Evolutionary conservation across 2,113 vertebrate genomes (phyloP).

Genomic region (Azemiops feae): DNA sequence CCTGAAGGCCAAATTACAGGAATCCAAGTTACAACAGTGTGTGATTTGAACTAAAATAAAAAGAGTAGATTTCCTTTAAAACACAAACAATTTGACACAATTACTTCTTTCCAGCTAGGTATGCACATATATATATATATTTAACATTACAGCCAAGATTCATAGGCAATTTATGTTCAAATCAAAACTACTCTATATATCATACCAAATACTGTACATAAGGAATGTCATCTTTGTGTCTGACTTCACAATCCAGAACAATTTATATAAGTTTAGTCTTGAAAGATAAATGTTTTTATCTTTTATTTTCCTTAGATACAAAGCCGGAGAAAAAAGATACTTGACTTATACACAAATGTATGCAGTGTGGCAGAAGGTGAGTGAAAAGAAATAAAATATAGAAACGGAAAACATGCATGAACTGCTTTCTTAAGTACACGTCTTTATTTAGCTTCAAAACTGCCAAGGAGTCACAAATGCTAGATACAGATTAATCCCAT

Average conservation of each 20-base stretch:
- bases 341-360: constrained; percentile 89
- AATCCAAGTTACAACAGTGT: not conserved
- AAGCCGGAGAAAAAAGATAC: constrained; percentile 94
- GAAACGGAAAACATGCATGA: not conserved
- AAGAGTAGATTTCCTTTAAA: not conserved
- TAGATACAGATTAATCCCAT: not conserved
- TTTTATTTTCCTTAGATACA: constrained; percentile 79
- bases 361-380: constrained; percentile 91
- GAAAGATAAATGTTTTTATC: not conserved
- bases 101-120: not conserved
- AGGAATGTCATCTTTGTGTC: not conserved
- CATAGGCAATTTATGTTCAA: not conserved
- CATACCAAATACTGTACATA: not conserved
- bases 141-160: not conserved
- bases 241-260: not conserved
- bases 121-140: not conserved
- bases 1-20: not conserved
- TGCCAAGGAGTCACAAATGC: not conserved
- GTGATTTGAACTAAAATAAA: not conserved
- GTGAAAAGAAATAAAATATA: not conserved
- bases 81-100: not conserved
- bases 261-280: constrained; percentile 35
- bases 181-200: not conserved
- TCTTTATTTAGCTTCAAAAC: not conserved
- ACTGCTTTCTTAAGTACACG: not conserved